Conservation (phyloP, 2,113 vertebrate species). For the Camelus dromedarius region DNA sequence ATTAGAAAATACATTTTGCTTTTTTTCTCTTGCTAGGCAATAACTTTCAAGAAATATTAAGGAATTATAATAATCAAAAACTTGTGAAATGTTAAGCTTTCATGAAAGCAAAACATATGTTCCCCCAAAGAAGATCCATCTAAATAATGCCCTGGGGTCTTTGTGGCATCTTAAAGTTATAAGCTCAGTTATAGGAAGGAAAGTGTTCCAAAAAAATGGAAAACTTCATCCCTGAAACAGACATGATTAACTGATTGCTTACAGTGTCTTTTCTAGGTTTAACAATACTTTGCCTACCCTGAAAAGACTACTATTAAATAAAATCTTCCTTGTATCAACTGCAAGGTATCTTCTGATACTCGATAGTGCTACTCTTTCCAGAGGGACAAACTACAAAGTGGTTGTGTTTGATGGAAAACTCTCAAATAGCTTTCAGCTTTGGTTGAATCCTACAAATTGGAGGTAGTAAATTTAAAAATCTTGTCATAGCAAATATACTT, state of each 20-base stretch:
- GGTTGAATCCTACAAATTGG: not conserved
- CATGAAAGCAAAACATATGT: not conserved
- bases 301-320: not conserved
- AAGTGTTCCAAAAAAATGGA: not conserved
- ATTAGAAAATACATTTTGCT: not conserved
- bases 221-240: not conserved
- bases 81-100: not conserved
- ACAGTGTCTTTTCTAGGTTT: not conserved
- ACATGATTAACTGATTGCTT: not conserved
- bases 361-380: not conserved
- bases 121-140: not conserved
- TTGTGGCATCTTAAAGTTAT: not conserved
- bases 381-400: not conserved
- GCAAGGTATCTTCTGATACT: not conserved
- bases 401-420: not conserved
- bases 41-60: conserved; percentile 44
- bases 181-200: not conserved
- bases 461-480: not conserved
- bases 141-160: not conserved
- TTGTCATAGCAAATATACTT: not conserved
- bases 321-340: not conserved
- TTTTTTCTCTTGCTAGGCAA: not conserved
- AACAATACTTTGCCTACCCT: not conserved
- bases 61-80: conserved; percentile 8
- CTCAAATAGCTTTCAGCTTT: not conserved